These are phyloP conservation scores for Pterocles burchelli DNA, from an alignment of 2,113 vertebrate genomes.

Conservation along the genomic window DNA sequence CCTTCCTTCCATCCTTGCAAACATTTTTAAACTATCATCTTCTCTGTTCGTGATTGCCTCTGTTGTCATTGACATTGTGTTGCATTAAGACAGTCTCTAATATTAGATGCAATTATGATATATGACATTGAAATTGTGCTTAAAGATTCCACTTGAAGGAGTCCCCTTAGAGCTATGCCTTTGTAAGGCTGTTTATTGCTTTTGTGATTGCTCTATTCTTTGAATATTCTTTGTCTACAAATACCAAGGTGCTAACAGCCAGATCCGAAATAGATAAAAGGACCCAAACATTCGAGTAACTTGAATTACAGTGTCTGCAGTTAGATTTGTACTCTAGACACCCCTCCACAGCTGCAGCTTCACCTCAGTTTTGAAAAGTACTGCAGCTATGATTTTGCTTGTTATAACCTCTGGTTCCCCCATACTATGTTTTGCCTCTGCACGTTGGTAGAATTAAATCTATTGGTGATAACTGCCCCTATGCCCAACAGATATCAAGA, in stretches of 20 bases:
- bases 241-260: background rate
- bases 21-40: background rate
- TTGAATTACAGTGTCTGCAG: background rate
- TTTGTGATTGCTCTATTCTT: constrained; percentile 38
- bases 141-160: constrained; percentile 31
- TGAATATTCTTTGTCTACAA: constrained; percentile 3
- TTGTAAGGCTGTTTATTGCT: constrained; percentile 42
- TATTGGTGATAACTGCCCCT: background rate
- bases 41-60: constrained; percentile 15
- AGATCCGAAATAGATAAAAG: constrained; percentile 32
- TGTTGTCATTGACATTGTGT: constrained; percentile 27
- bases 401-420: background rate
- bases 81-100: constrained; percentile 38
- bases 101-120: constrained; percentile 66
- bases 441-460: background rate
- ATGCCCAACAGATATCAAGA: background rate
- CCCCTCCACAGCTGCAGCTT: background rate
- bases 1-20: background rate
- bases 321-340: background rate
- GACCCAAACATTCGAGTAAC: background rate
- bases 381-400: background rate
- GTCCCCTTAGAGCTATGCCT: constrained; percentile 31
- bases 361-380: background rate
- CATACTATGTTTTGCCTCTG: background rate
- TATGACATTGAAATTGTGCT: background rate